Base-by-base conservation (phyloP, 1,140 invertebrate species). In the Elysia chlorotica region DNA sequence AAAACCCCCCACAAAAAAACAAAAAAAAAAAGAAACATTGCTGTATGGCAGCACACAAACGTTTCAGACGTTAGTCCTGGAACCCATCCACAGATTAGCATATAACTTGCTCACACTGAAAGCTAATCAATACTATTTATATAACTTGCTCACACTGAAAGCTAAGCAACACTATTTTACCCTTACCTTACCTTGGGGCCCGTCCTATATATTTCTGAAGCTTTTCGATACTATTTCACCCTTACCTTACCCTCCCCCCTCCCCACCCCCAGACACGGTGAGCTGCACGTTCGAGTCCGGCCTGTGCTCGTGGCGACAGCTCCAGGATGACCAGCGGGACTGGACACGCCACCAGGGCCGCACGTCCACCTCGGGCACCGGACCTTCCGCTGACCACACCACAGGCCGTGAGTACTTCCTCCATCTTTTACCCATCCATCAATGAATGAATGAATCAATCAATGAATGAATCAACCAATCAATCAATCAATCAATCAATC, bases 251-350 rank as follows among this genome's bases (percentile, higher is more conserved):
- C 19, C 17, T 61, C 28, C 30, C 14, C 28, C 25, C 30, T 61
- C 57, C 33, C 21, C 28, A 37, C 31, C 62, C 54, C 28, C 71
- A 81, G 80, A 67, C 19, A 54, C 53, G 25, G 37, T 78, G 33
- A 70, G 54, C 6, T 85, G 84, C 71, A 77, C 67, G 41, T 87
- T 87, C 80, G 84, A 87, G 65, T 93, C 94, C 82, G 90, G 91
- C 77, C 77, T 94, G 0, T 94, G 93, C 77, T 91, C 91, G 28
- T 94, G 93, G 93, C 90, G 86, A 1, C 92, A 93, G 74, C 92
- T 94, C 79, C 78, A 90, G 0, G 88, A 88, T 1, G 92, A 93
- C 77, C 91, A 93, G 78, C 94, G 94, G 80, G 92, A 94, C 78
- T 95, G 93, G 93, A 88, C 75, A 28, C 83, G 92, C 73, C 87